phyloP scores from a whole-genome alignment of 2,888 invertebrate species.

The Aleiodes testaceus region DNA sequence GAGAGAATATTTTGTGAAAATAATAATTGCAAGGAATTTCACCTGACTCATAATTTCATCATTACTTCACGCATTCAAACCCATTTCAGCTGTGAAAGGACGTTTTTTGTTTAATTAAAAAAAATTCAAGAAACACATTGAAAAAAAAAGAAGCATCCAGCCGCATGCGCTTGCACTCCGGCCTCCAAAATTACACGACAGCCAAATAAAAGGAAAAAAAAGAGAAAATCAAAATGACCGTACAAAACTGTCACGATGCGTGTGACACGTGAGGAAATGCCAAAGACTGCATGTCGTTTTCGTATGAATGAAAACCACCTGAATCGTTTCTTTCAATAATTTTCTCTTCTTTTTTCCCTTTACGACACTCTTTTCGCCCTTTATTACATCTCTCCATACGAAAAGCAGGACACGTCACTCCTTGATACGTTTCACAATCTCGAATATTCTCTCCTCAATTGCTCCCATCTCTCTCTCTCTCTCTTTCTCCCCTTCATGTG shows the following conservation, averaged over 20 bases:
- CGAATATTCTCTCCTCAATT: constrained; percentile 22
- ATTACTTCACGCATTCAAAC: no score
- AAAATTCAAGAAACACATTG: not conserved
- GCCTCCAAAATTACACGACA: constrained; percentile 60
- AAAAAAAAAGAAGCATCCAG: constrained; percentile 15
- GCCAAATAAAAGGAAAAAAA: constrained; percentile 30
- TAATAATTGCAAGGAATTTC: no score
- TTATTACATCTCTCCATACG: constrained; percentile 23
- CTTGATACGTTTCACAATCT: constrained; percentile 18
- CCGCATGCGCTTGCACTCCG: constrained; percentile 44
- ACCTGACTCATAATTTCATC: no score
- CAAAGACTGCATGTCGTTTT: constrained; percentile 38
- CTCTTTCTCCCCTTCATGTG: constrained; percentile 13
- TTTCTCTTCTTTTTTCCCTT: constrained; percentile 24
- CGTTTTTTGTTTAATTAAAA: not conserved
- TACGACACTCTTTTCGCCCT: not conserved
- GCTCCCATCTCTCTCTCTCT: not conserved
- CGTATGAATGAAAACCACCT: constrained; percentile 41
- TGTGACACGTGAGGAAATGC: constrained; percentile 48
- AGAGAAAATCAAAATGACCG: constrained; percentile 19
- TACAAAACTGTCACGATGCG: constrained; percentile 44
- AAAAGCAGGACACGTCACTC: constrained; percentile 41
- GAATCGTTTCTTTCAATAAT: constrained; percentile 30
- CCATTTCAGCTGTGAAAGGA: no score
- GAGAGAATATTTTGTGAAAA: no score